These are phyloP conservation scores for Datnioides undecimradiatus DNA, from an alignment of 2,113 vertebrate species.

Conservation along the genomic window DNA sequence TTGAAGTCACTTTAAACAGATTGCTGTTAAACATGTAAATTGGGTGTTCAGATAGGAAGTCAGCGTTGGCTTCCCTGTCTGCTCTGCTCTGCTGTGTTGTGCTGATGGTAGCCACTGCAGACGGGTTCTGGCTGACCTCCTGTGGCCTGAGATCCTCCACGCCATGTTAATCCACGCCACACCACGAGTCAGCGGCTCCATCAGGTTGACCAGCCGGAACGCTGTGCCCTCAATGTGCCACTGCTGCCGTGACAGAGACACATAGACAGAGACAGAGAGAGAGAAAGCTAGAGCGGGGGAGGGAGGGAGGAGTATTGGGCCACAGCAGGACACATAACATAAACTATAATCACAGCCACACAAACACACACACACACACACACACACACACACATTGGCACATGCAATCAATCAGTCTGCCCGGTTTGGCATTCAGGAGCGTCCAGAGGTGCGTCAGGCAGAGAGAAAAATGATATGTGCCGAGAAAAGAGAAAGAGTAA, in stretches of 20 bases:
- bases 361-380: conserved; percentile 37
- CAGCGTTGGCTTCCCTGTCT: conserved; percentile 11
- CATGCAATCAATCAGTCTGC: conserved; percentile 57
- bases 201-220: conserved; percentile 65
- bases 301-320: conserved; percentile 9
- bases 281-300: neutral
- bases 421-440: conserved; percentile 50
- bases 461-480: conserved; percentile 54
- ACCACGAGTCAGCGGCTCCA: conserved; percentile 54
- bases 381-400: conserved; percentile 44
- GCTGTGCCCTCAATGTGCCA: conserved; percentile 66
- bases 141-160: conserved; percentile 25
- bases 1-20: conserved; percentile 3
- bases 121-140: conserved; percentile 41
- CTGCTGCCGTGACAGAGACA: conserved; percentile 53
- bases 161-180: conserved; percentile 50
- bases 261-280: conserved; percentile 25
- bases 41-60: neutral
- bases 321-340: conserved; percentile 55
- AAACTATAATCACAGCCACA: conserved; percentile 64
- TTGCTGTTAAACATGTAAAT: conserved; percentile 32
- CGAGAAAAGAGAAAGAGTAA: conserved; percentile 19
- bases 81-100: neutral
- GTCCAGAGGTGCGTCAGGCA: conserved; percentile 54
- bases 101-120: conserved; percentile 14